These are phyloP conservation scores for Brachyhypopomus gauderio DNA, from an alignment of 2,113 vertebrate genomes.

Conservation along the genomic window DNA sequence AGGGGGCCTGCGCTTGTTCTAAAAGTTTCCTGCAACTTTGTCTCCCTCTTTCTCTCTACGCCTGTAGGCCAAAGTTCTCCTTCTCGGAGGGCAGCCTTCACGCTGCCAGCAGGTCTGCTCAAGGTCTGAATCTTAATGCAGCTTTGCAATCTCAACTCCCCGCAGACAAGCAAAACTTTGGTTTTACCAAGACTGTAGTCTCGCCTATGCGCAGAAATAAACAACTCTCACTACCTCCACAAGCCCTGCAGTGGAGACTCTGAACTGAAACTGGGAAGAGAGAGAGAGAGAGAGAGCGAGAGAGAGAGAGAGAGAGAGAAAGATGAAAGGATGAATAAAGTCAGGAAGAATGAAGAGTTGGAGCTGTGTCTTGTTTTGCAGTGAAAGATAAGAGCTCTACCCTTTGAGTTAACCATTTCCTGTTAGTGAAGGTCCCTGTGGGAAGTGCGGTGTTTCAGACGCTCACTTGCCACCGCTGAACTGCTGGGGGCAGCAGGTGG, in stretches of 20 bases:
- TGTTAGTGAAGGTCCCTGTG: too few species aligned
- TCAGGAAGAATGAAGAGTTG: neutral
- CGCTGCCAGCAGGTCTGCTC: neutral
- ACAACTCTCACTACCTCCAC: neutral
- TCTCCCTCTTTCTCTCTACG: neutral
- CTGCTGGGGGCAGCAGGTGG: neutral
- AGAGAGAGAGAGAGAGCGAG: neutral
- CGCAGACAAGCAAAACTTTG: neutral
- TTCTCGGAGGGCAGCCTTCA: neutral
- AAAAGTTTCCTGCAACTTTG: neutral
- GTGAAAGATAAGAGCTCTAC: too few species aligned
- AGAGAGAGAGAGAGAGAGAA: neutral
- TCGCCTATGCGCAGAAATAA: neutral
- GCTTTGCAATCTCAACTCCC: neutral
- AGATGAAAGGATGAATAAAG: neutral
- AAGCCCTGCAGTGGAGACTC: neutral
- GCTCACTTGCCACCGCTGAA: neutral
- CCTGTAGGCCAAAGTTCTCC: neutral
- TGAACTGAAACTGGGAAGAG: neutral
- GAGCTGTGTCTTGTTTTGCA: too few species aligned
- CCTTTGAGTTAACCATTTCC: too few species aligned
- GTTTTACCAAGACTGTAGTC: neutral
- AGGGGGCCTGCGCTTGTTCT: neutral
- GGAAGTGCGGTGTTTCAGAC: too few species aligned
- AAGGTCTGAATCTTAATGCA: constrained; percentile 19